Base-by-base conservation (phyloP, 2,797 vertebrate genomes). In the Sebastiscus tertius region DNA sequence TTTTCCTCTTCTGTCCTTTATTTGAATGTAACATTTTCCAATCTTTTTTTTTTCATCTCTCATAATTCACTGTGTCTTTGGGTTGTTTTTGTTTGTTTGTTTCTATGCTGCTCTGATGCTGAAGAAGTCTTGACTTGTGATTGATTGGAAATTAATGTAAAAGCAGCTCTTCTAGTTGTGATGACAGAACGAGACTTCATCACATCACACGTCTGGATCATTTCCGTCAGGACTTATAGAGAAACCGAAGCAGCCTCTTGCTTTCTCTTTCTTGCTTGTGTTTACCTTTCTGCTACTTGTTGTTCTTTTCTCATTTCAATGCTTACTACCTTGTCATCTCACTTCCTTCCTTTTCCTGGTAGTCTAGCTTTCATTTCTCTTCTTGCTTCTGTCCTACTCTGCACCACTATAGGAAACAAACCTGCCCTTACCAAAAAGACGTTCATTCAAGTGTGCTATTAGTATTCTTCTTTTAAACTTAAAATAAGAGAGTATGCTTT, bases 1-100 rank as follows among this genome's bases (percentile, higher is more conserved):
- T 80, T 87, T 54, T 81, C 62, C 26, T 85, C 67, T 56, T 77
- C 81, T 83, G 58, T 77, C 59, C 52, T 80, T 84, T 68, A 76
- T 87, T 82, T 31, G 66, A 36, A 71, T n/a, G 1, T 18, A 69
- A 54, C 4, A 29, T 78, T 84, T 83, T 75, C 27, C 59, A 6
- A 5, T 11, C 63, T 27, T 58, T 66, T 2, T 18, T 31, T 64
- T 31, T 36, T 56, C 54, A 52, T 26, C 24, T 80, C 75, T 74
- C 6, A 5, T 61, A 33, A 1, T 11, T 63, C 22, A n/a, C 60
- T 18, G 2, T 66, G 42, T 58, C 60, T 59, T 10, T 59, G 31
- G 22, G 20, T 69, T 63, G 27, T 33, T 24, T 58, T 71, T 20
- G 26, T 33, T 20, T 27, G 42, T 46, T 46, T 46, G 18, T 56